A percentile compares a stretch with the other conserved stretches of the same genome.
These are phyloP conservation scores for Rallus crepitans DNA, from an alignment of 2,797 vertebrate genomes.

Conservation along the genomic window DNA sequence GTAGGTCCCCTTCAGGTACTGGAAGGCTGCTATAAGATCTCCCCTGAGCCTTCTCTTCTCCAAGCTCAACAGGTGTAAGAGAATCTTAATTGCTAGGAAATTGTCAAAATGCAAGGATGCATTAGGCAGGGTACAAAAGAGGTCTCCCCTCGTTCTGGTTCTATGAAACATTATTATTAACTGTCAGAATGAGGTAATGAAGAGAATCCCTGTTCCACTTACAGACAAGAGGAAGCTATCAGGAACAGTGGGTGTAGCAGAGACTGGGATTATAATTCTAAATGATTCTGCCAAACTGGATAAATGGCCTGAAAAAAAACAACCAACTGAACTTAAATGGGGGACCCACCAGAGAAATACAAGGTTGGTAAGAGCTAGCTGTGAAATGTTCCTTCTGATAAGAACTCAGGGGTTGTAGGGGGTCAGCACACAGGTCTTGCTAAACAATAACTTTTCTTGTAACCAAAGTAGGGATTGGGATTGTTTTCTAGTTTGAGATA, in stretches of 20 bases:
- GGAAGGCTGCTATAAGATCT: too few species aligned
- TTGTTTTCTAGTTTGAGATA: neutral
- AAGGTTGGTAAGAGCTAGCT: neutral
- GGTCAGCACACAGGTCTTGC: neutral
- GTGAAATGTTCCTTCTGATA: neutral
- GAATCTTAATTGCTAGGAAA: neutral
- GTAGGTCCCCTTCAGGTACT: too few species aligned
- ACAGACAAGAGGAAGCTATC: neutral
- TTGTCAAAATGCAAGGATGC: neutral
- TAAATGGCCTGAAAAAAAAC: neutral
- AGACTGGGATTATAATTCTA: neutral
- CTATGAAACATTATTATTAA: neutral
- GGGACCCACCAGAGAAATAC: neutral
- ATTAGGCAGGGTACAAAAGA: neutral
- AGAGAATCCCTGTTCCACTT: neutral
- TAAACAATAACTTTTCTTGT: neutral
- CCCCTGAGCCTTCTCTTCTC: too few species aligned
- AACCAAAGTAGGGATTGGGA: rapidly evolving
- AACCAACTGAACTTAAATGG: neutral
- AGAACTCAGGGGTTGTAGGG: neutral
- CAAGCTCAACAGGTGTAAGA: neutral
- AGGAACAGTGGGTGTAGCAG: neutral
- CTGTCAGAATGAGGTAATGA: rapidly evolving
- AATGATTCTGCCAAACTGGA: neutral
- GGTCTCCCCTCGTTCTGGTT: neutral